Evolutionary conservation across 1,140 invertebrate genomes (phyloP), one percentile per base, ranked within the genome.

Genomic region (Atta cephalotes): DNA sequence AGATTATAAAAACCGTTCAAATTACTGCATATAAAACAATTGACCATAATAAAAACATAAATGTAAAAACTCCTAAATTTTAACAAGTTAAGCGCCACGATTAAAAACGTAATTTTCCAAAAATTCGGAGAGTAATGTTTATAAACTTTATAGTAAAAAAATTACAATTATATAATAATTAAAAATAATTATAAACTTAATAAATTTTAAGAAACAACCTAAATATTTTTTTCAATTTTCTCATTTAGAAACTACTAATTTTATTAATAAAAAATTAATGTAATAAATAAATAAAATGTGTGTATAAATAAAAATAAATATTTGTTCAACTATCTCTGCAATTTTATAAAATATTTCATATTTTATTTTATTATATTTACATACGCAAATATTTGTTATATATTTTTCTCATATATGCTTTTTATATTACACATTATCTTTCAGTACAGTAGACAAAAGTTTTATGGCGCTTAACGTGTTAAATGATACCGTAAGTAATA

Each of bases 61-160:
- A 28, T 58, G 2, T 53, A 82, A 63, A 65, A 14, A 16, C 31
- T 28, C 25, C 10, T 66, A 10, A 72, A 58, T 4, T 88, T 72
- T 85, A 87, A 74, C 85, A 88, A 87, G 49, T 88, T 88, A 84
- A 88, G 78, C 31, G 65, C 78, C 70, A 70, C 21, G 60, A 3
- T 16, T 25, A 14, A 62, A 71, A 21, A 16, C 39, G 60, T 5
- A 31, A 87, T 66, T 66, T 12, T 9, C 21, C 72, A 66, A 49
- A 65, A 63, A 21, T 7, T 1, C 16, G 9, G 18, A 76, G 12
- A 80, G 5, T 10, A 5, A 56, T 71, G 7, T 28, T 49, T 28
- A 78, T 18, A 56, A 53, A n/a, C 5, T 35, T 35, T 7, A 14
- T 7, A 70, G 35, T n/a, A 25, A 4, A 56, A 80, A 53, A 81